Evolutionary conservation across 37 sponge, comb jelly and placozoan genomes (phyloP), one percentile per base, ranked within the genome.

Genomic region (Chondrosia reniformis): DNA sequence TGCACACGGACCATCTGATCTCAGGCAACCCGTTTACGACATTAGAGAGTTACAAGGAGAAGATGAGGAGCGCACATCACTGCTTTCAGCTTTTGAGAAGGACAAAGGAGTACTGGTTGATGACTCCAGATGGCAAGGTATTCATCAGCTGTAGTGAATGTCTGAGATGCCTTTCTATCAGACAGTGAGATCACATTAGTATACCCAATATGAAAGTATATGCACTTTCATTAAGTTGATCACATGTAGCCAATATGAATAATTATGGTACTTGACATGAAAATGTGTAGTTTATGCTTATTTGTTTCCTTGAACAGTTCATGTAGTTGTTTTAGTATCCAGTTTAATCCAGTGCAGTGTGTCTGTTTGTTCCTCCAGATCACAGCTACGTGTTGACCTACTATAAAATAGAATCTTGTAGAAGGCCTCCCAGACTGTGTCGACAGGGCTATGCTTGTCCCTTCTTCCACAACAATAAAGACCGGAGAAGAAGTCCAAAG

Each of bases 361-460:
- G 28, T 7, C 6, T 13, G 22, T 59, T 59, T 59, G n/a, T 59
- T 41, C 5, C 28, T 80, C 9, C 64, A 96, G 95, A 97, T 77
- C 86, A 84, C 21, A 95, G 88, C 49, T 97, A 95, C 82, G 98
- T 97, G 24, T 66, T 97, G 57, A 90, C 92, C n/a, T 87, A 93
- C 57, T 97, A 97, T 67, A 97, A 97, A 77, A 97, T 95, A 24
- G 98, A 94, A 54, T 89, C 85, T 6, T 97, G 98, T 80, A 94
- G 88, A 74, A 63, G 90, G 31, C 95, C 98, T 17, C 95, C 98
- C 4, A 82, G 91, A 37, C 81, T 92, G 38, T 97, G 98, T 63
- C 74, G 98, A 34, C 98, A 97, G 73, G 98, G 98, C 17, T 97
- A 97, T 78, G 98, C 98, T 28, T 97, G 98, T 46, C 98, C 98